Conservation (phyloP, 2,888 invertebrate genomes). For the Lithophane socia region DNA sequence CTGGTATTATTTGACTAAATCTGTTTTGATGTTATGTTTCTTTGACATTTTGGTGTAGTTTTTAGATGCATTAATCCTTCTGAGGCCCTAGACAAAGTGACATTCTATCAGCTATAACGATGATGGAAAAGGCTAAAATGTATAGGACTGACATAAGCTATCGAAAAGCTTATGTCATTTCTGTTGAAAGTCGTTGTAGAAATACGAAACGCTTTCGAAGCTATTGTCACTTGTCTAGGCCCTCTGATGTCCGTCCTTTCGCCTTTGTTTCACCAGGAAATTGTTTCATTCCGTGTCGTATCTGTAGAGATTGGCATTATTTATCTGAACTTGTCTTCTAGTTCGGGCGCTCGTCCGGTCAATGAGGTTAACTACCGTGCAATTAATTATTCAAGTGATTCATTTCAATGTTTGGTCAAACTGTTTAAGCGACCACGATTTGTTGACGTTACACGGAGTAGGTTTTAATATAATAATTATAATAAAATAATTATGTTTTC, state of each 20-base stretch:
- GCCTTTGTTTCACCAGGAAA: not conserved
- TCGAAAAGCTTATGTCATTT: no score
- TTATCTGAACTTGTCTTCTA: not conserved
- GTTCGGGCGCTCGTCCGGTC: not conserved
- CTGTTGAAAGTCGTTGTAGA: no score
- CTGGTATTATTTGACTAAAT: not conserved
- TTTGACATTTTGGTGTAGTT: not conserved
- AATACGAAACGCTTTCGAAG: no score
- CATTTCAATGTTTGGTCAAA: not conserved
- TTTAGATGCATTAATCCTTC: not conserved
- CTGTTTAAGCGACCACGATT: not conserved
- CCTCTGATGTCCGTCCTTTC: not conserved
- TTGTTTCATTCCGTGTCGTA: not conserved
- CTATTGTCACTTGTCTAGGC: no score
- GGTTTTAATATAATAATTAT: not conserved
- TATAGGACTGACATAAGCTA: no score
- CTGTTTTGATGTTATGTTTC: not conserved
- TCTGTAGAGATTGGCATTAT: not conserved
- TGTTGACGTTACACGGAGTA: not conserved
- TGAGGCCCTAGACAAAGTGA: no score
- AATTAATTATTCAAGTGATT: slow-evolving; percentile 24
- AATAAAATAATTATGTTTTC: no score
- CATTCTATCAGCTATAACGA: no score
- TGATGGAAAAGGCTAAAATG: no score
- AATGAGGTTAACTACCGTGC: slow-evolving; percentile 18